Conservation (phyloP, 2,888 invertebrate genomes). For the Lottia gigantea region DNA sequence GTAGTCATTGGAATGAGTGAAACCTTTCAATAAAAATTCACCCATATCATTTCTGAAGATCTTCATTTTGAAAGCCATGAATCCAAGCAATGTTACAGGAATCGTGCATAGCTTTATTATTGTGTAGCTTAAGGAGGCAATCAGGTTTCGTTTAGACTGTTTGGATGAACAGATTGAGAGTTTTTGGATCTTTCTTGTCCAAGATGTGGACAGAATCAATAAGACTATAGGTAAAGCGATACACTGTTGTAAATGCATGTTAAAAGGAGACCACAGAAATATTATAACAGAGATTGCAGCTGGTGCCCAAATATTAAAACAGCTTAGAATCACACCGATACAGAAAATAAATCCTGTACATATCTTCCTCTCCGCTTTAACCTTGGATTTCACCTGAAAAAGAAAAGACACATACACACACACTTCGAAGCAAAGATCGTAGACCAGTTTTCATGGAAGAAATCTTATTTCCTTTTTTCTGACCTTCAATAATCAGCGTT, state of each 20-base stretch:
- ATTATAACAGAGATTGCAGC: conserved; percentile 31
- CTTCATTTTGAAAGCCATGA: conserved; percentile 35
- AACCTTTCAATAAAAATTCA: conserved; percentile 28
- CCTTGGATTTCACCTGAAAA: too few species aligned
- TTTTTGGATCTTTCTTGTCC: conserved; percentile 38
- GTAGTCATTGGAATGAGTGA: conserved; percentile 27
- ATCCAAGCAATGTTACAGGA: conserved; percentile 29
- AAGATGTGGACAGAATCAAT: conserved; percentile 35
- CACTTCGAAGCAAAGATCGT: too few species aligned
- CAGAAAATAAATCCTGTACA: conserved; percentile 24
- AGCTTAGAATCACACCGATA: conserved; percentile 27
- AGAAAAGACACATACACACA: too few species aligned
- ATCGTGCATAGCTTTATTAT: conserved; percentile 31
- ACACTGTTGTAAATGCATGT: conserved; percentile 35
- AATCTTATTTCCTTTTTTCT: too few species aligned
- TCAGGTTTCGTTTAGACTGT: conserved; percentile 31
- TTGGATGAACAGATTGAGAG: conserved; percentile 30
- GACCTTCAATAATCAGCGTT: too few species aligned
- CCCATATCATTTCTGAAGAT: conserved; percentile 34
- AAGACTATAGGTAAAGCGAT: conserved; percentile 35
- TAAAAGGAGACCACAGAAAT: conserved; percentile 30
- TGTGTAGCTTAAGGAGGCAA: conserved; percentile 38
- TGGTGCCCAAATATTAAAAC: conserved; percentile 27
- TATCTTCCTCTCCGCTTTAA: conserved; percentile 1
- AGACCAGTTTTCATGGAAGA: too few species aligned